phyloP scores from a whole-genome alignment of 92 coral and sea anemone genomes.

The Siderastrea radians region DNA sequence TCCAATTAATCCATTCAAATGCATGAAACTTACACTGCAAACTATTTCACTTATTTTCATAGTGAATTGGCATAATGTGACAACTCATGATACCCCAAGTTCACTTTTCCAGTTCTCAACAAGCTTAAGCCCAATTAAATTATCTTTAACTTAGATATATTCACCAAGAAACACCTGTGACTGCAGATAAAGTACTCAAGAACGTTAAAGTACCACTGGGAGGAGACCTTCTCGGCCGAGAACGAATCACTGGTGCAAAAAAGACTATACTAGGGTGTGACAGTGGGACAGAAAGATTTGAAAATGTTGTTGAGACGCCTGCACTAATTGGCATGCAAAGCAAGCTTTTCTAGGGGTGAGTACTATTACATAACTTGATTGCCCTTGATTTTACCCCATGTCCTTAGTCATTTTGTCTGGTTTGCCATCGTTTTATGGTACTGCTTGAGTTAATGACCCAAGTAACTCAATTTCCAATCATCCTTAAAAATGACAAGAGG shows the following conservation, averaged over 20 bases:
- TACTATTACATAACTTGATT: constrained; percentile 1
- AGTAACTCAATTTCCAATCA: constrained; percentile 14
- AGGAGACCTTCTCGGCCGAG: constrained; percentile 78
- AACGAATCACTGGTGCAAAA: constrained; percentile 75
- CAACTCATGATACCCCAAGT: too few species aligned
- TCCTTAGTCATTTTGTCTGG: not conserved
- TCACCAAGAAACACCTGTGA: constrained; percentile 20
- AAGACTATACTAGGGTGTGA: constrained; percentile 78
- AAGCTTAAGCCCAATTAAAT: too few species aligned
- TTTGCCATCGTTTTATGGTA: too few species aligned
- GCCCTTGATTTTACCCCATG: constrained; percentile 13
- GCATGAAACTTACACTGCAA: too few species aligned
- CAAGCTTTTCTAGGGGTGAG: constrained; percentile 69
- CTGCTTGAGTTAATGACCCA: constrained; percentile 14
- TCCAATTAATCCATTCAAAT: too few species aligned
- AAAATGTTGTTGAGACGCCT: constrained; percentile 63
- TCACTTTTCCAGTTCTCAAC: too few species aligned
- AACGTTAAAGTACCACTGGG: constrained; percentile 62
- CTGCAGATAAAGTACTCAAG: constrained; percentile 20
- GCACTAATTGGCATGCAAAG: constrained; percentile 76
- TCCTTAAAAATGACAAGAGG: constrained; percentile 18
- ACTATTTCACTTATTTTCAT: too few species aligned
- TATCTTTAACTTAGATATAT: not conserved
- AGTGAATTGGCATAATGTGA: too few species aligned
- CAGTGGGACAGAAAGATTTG: constrained; percentile 50